phyloP scores from a whole-genome alignment of 2,113 vertebrate species.

The Dromaius novaehollandiae region DNA sequence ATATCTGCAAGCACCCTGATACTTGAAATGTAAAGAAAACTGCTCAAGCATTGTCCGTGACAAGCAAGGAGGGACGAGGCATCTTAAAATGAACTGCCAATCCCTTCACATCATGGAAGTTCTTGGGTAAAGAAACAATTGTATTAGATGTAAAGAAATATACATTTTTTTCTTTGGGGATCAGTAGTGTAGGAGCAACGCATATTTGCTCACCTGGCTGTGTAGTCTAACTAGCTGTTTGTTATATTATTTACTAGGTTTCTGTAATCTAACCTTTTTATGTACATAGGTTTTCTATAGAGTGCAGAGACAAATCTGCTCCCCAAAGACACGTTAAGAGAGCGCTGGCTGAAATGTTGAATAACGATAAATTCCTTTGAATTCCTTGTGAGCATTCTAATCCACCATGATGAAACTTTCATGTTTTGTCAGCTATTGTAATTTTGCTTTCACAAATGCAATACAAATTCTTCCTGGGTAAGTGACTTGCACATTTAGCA shows the following conservation, averaged over 20 bases:
- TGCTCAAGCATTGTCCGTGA: constrained; percentile 10
- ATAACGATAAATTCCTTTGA: constrained; percentile 76
- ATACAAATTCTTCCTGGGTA: constrained; percentile 71
- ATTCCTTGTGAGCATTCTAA: constrained; percentile 69
- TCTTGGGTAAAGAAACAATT: constrained; percentile 28
- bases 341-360: constrained; percentile 76
- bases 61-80: constrained; percentile 17
- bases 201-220: constrained; percentile 21
- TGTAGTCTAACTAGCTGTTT: constrained; percentile 57
- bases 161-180: neutral
- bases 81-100: constrained; percentile 22
- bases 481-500: constrained; percentile 73
- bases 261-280: constrained; percentile 63
- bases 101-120: neutral
- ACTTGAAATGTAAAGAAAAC: constrained; percentile 29
- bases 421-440: constrained; percentile 83
- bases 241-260: constrained; percentile 73
- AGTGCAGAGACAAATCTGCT: constrained; percentile 73
- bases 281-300: constrained; percentile 57
- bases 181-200: neutral
- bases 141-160: neutral
- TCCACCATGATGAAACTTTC: constrained; percentile 76
- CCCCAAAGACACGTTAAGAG: constrained; percentile 69
- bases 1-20: neutral
- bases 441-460: constrained; percentile 80